Evolutionary conservation across 2,113 vertebrate genomes (phyloP).

Genomic region (Chaetodon auriga): DNA sequence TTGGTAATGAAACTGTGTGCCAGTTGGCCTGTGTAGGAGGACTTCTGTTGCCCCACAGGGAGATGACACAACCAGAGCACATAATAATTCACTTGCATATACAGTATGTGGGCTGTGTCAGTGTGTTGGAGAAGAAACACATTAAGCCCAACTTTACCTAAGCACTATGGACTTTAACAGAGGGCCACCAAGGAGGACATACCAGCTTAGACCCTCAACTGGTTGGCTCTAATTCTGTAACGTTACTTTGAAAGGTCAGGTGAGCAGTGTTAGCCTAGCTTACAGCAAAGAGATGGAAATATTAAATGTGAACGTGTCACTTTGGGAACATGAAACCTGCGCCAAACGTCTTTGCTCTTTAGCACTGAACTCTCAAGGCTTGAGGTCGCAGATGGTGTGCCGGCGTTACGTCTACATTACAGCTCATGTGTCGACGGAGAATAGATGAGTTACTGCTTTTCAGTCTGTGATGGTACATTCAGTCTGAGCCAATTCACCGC

Average conservation of each 20-base stretch:
- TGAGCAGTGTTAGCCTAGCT: background rate
- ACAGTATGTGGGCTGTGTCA: slow-evolving; percentile 17
- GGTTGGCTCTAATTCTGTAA: background rate
- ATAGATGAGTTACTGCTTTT: background rate
- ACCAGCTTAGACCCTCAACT: background rate
- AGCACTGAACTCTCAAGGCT: background rate
- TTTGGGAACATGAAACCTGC: slow-evolving; percentile 17
- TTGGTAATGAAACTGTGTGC: slow-evolving; percentile 58
- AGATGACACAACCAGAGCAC: slow-evolving; percentile 57
- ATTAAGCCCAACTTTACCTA: slow-evolving; percentile 3
- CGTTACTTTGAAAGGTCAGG: background rate
- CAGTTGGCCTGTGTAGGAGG: slow-evolving; percentile 66
- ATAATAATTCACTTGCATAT: slow-evolving; percentile 40
- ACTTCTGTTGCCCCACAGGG: slow-evolving; percentile 69
- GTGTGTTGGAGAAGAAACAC: slow-evolving; percentile 19
- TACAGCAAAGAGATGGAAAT: background rate
- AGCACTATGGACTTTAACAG: background rate
- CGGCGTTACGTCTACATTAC: background rate
- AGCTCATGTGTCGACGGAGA: slow-evolving; percentile 35
- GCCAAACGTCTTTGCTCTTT: slow-evolving; percentile 51
- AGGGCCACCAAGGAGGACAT: background rate
- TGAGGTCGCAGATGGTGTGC: slow-evolving; percentile 38
- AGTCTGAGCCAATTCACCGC: background rate
- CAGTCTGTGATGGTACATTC: background rate
- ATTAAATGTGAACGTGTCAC: background rate